Evolutionary conservation across 1,140 invertebrate genomes (phyloP), one percentile per base, ranked within the genome.

Genomic region (Orius insidiosus): DNA sequence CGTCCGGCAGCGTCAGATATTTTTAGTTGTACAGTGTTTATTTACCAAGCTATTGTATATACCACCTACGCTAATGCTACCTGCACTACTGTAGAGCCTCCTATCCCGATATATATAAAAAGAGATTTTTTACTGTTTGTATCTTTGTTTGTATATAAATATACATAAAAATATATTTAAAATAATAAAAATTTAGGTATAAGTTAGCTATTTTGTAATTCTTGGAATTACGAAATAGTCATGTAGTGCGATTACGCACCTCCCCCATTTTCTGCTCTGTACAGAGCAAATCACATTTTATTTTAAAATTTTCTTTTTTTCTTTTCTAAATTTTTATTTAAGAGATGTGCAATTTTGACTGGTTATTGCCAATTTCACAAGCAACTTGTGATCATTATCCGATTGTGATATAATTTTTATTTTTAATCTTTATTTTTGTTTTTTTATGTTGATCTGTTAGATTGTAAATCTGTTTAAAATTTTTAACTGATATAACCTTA

Each of bases 61-160:
- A 49, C 34, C 41, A 49, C 34, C 15, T 16, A 16, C 31, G 39
- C 40, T 49, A 49, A 49, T 10, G 32, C 42, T 37, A 41, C 18
- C 36, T 32, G 41, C 36, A 33, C 47, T 24, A 38, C 43, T 41
- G 19, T 49, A 49, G 47, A 49, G 47, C 42, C 42, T 49, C 34
- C n/a, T 15, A n/a, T n/a, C n/a, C n/a, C 45, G 14, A 13, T 37
- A 15, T 13, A 37, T 15, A 37, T 13, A 37, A 16, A 24, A 43
- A 24, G 41, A 40, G 37, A 11, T 49, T 49, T 49, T 49, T 49
- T 49, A 49, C 47, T 49, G 39, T 42, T 49, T 49, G 40, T 45
- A 46, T 36, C 45, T 46, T 46, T 46, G 45, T 49, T 49, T 49
- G 47, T 49, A 49, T 42, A 49, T 49, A 49, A 44, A 14, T 48